Base-by-base conservation (phyloP, 1,140 invertebrate genomes). In the Caenorhabditis briggsae region DNA sequence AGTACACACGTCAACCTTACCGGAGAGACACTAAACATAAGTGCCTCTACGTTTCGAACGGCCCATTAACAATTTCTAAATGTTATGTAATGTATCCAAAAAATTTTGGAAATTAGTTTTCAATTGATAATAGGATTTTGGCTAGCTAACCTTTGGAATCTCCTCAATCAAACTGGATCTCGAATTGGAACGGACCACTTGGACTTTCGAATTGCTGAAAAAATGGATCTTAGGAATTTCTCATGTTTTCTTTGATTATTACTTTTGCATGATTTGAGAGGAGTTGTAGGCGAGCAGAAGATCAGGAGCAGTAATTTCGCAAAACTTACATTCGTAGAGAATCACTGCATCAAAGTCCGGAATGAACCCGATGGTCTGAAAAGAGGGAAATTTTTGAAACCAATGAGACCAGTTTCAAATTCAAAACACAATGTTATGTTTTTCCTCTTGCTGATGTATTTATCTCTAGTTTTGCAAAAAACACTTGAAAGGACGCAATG, bases 271-370 rank as follows among this genome's bases (percentile, higher is more conserved):
- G 7, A 78, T 78, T 43, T 91, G 86, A 23, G 91, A 92, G 6
- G 89, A 86, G 53, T 89, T 90, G 83, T 89, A 92, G 33, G 91
- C 91, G 33, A 89, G 78, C 16, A 92, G 82, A 82, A 91, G 92
- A 43, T 91, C 88, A 53, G 91, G 88, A 6, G 89, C 90, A 9
- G 87, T 83, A 46, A 92, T 89, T 82, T 92, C 91, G 56, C 92
- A 84, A 64, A 90, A 92, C 0, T 91, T 92, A 58, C 90, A 91
- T 55, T 92, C 91, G 56, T 91, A 91, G 14, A 88, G 70, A 14
- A 92, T 90, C 7, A 86, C 85, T 16, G 88, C 88, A 5, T 87
- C 86, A 82, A 85, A 92, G 53, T 92, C 91, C 0, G 91, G 91
- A 23, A 92, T 53, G 74, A 92, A 92, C 82, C 82, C 86, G 48